These are phyloP conservation scores for Oncorhynchus tshawytscha DNA, from an alignment of 2,113 vertebrate species.

Conservation along the genomic window DNA sequence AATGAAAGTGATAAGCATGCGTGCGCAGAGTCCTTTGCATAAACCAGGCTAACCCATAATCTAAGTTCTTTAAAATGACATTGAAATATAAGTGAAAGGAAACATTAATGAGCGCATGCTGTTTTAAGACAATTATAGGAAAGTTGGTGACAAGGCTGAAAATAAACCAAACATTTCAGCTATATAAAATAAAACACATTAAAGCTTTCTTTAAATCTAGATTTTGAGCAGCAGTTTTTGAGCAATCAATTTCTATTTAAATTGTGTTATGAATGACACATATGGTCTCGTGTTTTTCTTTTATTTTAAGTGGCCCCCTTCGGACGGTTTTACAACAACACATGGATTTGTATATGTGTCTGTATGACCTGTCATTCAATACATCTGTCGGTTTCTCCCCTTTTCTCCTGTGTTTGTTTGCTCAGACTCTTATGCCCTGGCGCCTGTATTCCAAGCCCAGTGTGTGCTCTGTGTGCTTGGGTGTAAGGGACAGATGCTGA, in stretches of 20 bases:
- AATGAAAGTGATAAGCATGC: slow-evolving; percentile 79
- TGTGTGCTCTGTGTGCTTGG: slow-evolving; percentile 24
- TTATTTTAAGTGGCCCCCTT: not conserved
- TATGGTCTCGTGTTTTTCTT: not conserved
- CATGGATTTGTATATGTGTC: not conserved
- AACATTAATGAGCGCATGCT: too few relatives aligned
- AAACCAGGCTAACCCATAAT: slow-evolving; percentile 78
- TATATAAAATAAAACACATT: not conserved
- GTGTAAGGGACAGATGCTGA: slow-evolving; percentile 60
- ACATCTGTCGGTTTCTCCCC: slow-evolving; percentile 31
- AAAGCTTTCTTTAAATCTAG: not conserved
- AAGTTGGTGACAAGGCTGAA: not conserved
- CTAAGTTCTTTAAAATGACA: slow-evolving; percentile 63
- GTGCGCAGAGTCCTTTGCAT: slow-evolving; percentile 71
- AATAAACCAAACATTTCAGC: not conserved
- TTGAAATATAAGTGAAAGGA: slow-evolving; percentile 49
- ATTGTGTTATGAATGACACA: too few relatives aligned
- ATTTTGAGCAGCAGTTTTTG: not conserved
- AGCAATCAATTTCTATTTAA: too few relatives aligned
- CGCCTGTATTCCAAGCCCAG: slow-evolving; percentile 38
- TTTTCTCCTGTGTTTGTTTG: slow-evolving; percentile 53
- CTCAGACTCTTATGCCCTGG: slow-evolving; percentile 15
- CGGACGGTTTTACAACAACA: not conserved
- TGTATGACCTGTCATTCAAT: slow-evolving; percentile 53
- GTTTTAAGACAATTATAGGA: too few relatives aligned